Percentiles rank a stretch among this genome's conserved stretches.
Conservation (phyloP, 2,888 invertebrate genomes). For the Ochropacha duplaris region DNA sequence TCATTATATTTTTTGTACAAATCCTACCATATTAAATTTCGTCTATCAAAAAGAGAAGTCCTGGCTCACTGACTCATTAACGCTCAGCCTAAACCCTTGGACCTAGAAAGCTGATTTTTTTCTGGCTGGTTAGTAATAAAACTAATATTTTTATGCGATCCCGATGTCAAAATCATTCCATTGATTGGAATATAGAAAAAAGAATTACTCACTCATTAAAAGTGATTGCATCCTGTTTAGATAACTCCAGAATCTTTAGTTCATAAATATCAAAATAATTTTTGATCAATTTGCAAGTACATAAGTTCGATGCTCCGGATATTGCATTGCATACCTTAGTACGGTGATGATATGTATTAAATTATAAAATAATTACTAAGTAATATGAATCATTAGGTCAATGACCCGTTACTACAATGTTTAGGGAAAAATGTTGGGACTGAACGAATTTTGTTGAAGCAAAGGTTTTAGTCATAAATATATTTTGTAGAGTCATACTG, state of each 20-base stretch:
- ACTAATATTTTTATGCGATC: not conserved
- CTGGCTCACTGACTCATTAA: no score
- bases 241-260: not conserved
- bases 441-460: not conserved
- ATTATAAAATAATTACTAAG: conserved; percentile 1
- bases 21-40: no score
- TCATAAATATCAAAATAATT: not conserved
- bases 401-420: not conserved
- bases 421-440: not conserved
- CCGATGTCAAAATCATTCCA: not conserved
- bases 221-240: not conserved
- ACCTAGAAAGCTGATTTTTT: no score
- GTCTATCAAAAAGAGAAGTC: no score
- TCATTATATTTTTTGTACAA: no score
- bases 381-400: conserved; percentile 2
- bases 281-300: not conserved
- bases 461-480: not conserved
- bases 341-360: not conserved
- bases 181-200: not conserved
- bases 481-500: not conserved
- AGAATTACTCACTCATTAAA: not conserved
- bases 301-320: not conserved
- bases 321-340: not conserved
- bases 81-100: no score
- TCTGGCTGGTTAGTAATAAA: not conserved